Percentiles rank a stretch among this genome's conserved stretches.
Evolutionary conservation across 2,797 vertebrate genomes (phyloP).

Genomic region (Lepilemur septentrionalis): DNA sequence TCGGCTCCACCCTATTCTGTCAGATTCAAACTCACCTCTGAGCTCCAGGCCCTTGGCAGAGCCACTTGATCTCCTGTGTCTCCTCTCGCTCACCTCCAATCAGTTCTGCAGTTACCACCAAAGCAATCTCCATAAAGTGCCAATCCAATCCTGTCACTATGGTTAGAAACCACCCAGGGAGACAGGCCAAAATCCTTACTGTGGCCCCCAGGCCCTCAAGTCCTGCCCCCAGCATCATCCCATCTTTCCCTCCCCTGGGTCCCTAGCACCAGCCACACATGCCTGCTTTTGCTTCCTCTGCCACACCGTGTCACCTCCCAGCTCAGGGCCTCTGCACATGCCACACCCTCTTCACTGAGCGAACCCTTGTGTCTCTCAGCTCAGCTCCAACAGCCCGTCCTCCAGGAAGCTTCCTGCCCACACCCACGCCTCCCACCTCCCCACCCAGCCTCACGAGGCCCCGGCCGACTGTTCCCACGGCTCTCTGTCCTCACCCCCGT

Average conservation of each 20-base stretch:
- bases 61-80: too few relatives aligned
- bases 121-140: not conserved
- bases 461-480: too few relatives aligned
- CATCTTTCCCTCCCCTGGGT: too few relatives aligned
- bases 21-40: not conserved
- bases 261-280: not conserved
- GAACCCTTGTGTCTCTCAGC: not conserved
- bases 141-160: accelerated
- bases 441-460: not conserved
- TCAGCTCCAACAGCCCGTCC: not conserved
- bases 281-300: not conserved
- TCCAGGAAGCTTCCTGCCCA: not conserved
- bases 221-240: not conserved
- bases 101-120: not conserved
- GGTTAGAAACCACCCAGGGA: not conserved
- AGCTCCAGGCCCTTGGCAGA: not conserved
- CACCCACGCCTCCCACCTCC: too few relatives aligned
- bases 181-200: accelerated
- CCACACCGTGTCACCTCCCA: too few relatives aligned
- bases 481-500: too few relatives aligned
- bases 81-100: not conserved
- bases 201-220: too few relatives aligned
- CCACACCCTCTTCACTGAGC: not conserved
- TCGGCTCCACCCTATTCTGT: not conserved
- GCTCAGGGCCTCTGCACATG: not conserved